These are phyloP conservation scores for Podarcis siculus DNA, from an alignment of 2,797 vertebrate species.

Conservation along the genomic window DNA sequence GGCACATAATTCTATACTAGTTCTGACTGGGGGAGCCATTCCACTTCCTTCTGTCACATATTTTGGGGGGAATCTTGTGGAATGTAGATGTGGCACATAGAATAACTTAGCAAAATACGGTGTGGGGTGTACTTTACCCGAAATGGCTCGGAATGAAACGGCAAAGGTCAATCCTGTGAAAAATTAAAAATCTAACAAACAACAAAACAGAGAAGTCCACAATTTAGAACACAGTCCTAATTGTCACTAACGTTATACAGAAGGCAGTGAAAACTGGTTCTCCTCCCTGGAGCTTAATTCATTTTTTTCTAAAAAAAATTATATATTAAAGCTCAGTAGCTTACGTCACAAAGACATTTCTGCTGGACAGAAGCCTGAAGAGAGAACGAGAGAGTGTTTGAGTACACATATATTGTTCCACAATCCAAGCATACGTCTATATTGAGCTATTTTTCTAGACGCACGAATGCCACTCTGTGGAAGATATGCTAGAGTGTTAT, in stretches of 20 bases:
- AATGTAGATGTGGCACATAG: neutral
- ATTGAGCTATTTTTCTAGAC: slow-evolving; percentile 20
- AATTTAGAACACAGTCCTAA: slow-evolving; percentile 24
- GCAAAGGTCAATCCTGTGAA: slow-evolving; percentile 23
- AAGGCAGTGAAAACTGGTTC: slow-evolving; percentile 55
- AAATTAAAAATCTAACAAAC: slow-evolving; percentile 19
- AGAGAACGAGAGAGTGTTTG: neutral
- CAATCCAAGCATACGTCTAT: slow-evolving; percentile 41
- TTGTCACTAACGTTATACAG: neutral
- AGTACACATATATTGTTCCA: neutral
- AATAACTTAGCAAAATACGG: neutral
- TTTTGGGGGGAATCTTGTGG: rapidly evolving
- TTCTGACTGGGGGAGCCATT: neutral
- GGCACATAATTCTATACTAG: rapidly evolving
- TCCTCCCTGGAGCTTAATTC: slow-evolving; percentile 46
- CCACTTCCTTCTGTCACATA: neutral
- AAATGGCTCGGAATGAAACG: slow-evolving; percentile 30
- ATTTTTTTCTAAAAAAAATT: neutral
- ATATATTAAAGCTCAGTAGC: slow-evolving; percentile 26
- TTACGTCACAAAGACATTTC: slow-evolving; percentile 31
- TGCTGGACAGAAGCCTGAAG: slow-evolving; percentile 18
- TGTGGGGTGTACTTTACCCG: neutral
- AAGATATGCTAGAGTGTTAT: slow-evolving; percentile 60
- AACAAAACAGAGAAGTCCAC: slow-evolving; percentile 7
- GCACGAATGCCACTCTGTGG: slow-evolving; percentile 43